These are phyloP conservation scores for Pogonocichla stellata DNA, from an alignment of 2,113 vertebrate genomes.

Conservation along the genomic window DNA sequence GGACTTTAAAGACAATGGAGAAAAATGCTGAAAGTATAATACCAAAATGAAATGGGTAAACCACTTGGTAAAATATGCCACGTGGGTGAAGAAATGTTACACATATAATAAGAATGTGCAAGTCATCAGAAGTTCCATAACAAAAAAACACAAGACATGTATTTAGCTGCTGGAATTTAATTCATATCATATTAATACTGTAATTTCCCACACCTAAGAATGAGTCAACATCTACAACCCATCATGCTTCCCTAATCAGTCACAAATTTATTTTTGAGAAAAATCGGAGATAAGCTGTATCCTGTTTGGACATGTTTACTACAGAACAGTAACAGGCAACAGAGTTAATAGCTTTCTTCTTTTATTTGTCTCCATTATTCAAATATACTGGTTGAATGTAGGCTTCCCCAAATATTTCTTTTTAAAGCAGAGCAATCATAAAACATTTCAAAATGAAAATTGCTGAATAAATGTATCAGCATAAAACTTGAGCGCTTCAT, in stretches of 20 bases:
- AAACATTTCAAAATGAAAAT: background rate
- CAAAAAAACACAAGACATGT: background rate
- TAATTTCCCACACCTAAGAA: background rate
- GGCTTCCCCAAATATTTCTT: background rate
- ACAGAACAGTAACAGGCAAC: background rate
- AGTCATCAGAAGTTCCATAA: background rate
- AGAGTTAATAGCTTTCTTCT: background rate
- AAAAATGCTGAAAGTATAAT: background rate
- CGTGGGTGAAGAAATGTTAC: background rate
- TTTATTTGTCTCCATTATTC: background rate
- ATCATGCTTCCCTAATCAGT: background rate
- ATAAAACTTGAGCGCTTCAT: background rate
- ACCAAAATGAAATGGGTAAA: background rate
- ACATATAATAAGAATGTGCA: background rate
- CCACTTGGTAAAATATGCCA: background rate
- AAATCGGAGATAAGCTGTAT: fast-evolving
- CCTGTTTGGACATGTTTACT: background rate
- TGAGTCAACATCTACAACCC: background rate
- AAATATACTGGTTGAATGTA: background rate
- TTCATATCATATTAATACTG: background rate
- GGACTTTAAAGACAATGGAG: slow-evolving; percentile 20
- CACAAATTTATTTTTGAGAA: background rate
- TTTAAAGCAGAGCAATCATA: background rate
- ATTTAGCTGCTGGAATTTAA: background rate
- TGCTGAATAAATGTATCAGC: background rate